Base-by-base conservation (phyloP, 2,888 invertebrate species). In the Belgica antarctica region DNA sequence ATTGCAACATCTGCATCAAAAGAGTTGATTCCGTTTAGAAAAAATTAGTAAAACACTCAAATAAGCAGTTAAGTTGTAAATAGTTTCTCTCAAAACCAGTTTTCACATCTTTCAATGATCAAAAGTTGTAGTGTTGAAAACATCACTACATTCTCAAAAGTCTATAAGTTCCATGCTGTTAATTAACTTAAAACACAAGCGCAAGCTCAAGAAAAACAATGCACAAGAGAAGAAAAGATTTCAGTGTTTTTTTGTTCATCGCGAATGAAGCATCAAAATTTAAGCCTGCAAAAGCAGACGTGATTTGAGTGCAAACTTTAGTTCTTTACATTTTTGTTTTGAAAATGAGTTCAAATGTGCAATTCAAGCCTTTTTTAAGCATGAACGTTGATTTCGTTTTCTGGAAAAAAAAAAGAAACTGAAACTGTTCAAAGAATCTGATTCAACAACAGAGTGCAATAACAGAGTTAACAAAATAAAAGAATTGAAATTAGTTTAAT, bases 231-330 rank as follows among this genome's bases (percentile, higher is more conserved):
- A 47, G 24, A 31, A 27, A 28, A 34, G 34, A 15, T 62, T 34
- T 12, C 65, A 68, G 68, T 68, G 25, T 47, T 57, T 31, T 68
- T 68, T 57, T 46, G 34, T 27, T 57, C 68, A 68, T 68, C 68
- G 68, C 68, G 68, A 24, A 57, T 19, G 31, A 8, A 68, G 34
- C 68, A 68, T 34, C 68, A 28, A 52, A 57, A 47, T 10, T n/a
- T 2, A 10, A 46, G 46, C 57, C 47, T 17, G 19, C 8, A 4
- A 27, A 47, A 52, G 28, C 25, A 27, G 57, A 68, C 68, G 68
- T 68, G 68, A 52, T 34, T 24, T 34, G 34, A 68, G 22, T 65
- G 46, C 65, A 28, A 68, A 27, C 25, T 59, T 59, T 19, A 31
- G 27, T 62, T 17, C 41, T 28, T 41, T 24, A 8, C 17, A 62